A percentile compares a stretch with the other conserved stretches of the same genome.
Evolutionary conservation across 2,888 invertebrate genomes (phyloP).

Genomic region (Serrognathus titanus): DNA sequence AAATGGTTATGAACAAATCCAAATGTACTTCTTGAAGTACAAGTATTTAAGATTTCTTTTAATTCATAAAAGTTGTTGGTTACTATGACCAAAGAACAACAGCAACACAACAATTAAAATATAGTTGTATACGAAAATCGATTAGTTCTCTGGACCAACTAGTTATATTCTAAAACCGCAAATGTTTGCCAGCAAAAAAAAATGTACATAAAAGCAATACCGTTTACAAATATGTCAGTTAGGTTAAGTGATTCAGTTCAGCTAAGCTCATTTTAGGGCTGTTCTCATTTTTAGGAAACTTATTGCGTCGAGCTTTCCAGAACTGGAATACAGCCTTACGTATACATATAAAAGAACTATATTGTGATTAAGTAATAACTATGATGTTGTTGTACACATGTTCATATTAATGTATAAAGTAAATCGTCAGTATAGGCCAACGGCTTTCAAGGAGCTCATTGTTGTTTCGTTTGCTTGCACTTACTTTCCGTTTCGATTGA

Average conservation of each 20-base stretch:
- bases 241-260: not conserved
- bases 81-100: not conserved
- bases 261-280: not conserved
- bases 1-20: too few species aligned
- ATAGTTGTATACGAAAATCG: too few species aligned
- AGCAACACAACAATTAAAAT: too few species aligned
- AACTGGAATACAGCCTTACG: conserved; percentile 6
- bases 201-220: conserved; percentile 15
- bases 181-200: conserved; percentile 16
- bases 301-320: conserved; percentile 5
- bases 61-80: not conserved
- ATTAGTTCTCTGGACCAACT: conserved; percentile 7
- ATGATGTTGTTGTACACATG: conserved; percentile 7
- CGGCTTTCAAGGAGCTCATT: conserved; percentile 4
- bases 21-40: not conserved
- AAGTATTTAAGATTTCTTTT: not conserved
- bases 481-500: not conserved
- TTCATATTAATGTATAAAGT: conserved; percentile 4
- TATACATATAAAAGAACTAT: not conserved
- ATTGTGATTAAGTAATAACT: conserved; percentile 11
- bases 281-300: conserved; percentile 1
- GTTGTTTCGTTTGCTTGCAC: conserved; percentile 1
- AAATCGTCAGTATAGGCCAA: not conserved
- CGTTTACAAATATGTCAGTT: not conserved
- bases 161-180: not conserved